Base-by-base conservation (phyloP, 2,113 vertebrate genomes). In the Grantiella picta region DNA sequence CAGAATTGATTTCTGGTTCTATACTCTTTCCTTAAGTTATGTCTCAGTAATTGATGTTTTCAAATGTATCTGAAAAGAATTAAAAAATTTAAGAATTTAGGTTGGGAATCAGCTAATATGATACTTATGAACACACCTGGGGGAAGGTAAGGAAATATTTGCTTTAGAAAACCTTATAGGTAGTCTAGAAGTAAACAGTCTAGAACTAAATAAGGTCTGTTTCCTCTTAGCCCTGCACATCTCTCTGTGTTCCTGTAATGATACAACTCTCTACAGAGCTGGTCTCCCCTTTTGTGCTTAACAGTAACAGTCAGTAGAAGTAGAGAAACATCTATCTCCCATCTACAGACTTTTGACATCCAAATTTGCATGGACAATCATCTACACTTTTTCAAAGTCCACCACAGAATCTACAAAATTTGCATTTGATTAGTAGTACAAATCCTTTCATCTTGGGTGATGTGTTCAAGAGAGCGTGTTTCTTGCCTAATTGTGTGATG, bases 61-160 rank as follows among this genome's bases (percentile, higher is more conserved):
- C 15, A 76, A 60, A 35, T 33, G 2, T n/a, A 38, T 82, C n/a
- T 59, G 19, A 73, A 80, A 85, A 50, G 2, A 53, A 72, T 33
- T 56, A 49, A 24, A 3, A 72, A 49, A 77, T 61, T 40, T 33
- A 53, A 57, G 35, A 77, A 61, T 40, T 12, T 33, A 70, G 31
- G 8, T 17, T 86, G 7, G 2, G 11, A 77, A 33, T 38, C 14
- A n/a, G 3, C 7, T 70, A 56, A 40, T 59, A 91, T 80, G 29
- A 56, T 40, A 28, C 5, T 23, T 28, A 49, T 1, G 1, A 4
- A 28, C 31, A 38, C 8, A 21, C 3, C 4, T 8, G 5, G 5
- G 9, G 8, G 4, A 53, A 11, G 1, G 8, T 12, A 10, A n/a
- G 38, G 68, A 64, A 42, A 29, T 16, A 87, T 19, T 70, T 75